phyloP scores from a whole-genome alignment of 2,113 vertebrate species.

The Chionomys nivalis region DNA sequence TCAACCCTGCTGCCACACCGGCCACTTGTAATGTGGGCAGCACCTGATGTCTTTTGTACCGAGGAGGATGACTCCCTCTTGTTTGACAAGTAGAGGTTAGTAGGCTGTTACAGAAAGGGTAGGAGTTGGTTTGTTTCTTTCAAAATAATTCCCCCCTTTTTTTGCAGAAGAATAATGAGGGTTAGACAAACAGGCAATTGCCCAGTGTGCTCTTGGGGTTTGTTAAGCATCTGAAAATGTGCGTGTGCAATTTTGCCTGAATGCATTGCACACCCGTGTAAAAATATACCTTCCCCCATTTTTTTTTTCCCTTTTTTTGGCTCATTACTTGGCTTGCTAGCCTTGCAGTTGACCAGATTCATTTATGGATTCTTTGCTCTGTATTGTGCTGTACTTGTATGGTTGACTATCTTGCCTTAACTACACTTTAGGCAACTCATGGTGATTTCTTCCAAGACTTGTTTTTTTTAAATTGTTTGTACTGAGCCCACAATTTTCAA shows the following conservation, averaged over 20 bases:
- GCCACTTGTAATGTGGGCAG: neutral
- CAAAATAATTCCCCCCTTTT: slow-evolving; percentile 35
- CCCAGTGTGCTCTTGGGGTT: neutral
- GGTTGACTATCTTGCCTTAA: slow-evolving; percentile 69
- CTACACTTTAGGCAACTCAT: slow-evolving; percentile 38
- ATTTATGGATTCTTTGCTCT: neutral
- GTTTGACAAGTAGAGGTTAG: slow-evolving; percentile 2
- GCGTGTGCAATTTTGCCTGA: slow-evolving; percentile 50
- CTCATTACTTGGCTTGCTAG: neutral
- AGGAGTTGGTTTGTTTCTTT: slow-evolving; percentile 15
- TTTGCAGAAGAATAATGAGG: slow-evolving; percentile 53
- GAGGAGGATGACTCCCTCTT: slow-evolving; percentile 53
- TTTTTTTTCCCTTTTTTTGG: neutral
- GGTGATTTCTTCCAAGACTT: slow-evolving; percentile 29
- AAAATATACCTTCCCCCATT: neutral
- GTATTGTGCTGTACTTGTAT: neutral
- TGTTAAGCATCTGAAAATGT: slow-evolving; percentile 67
- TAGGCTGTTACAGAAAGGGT: slow-evolving; percentile 5
- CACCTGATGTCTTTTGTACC: neutral
- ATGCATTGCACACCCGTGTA: slow-evolving; percentile 1
- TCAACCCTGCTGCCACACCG: neutral
- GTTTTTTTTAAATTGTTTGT: slow-evolving; percentile 48
- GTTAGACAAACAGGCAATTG: neutral
- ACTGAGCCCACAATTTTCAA: neutral
- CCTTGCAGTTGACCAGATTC: slow-evolving; percentile 15